A percentile compares a stretch with the other conserved stretches of the same genome.
These are phyloP conservation scores for Myotis myotis DNA, from an alignment of 2,797 vertebrate species.

Conservation along the genomic window DNA sequence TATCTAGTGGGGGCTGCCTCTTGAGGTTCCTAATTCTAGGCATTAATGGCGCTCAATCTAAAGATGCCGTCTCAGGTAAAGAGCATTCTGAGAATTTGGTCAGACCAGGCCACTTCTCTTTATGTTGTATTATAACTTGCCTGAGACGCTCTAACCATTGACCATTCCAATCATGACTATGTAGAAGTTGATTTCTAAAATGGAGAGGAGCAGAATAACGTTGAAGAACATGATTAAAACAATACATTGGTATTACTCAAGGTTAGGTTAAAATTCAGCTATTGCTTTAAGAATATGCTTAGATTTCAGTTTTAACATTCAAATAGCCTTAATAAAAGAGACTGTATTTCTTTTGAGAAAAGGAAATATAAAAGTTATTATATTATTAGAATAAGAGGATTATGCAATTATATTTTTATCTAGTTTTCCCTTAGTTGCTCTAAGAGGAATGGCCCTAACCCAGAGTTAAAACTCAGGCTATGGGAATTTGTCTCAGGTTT, in stretches of 20 bases:
- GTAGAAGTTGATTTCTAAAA: not conserved
- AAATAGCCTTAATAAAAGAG: not conserved
- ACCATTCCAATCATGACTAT: not conserved
- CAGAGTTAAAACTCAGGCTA: slow-evolving; percentile 28
- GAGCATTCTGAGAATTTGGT: not conserved
- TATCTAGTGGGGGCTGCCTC: slow-evolving; percentile 50
- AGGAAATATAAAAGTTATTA: not conserved
- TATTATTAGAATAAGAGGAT: slow-evolving; percentile 24
- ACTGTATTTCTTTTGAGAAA: slow-evolving; percentile 19
- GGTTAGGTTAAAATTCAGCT: slow-evolving; percentile 34
- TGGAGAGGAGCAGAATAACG: not conserved
- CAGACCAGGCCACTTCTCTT: not conserved
- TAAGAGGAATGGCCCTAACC: not conserved
- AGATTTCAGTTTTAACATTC: not conserved
- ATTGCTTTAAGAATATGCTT: not conserved
- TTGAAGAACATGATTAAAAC: slow-evolving; percentile 10
- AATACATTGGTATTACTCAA: not conserved
- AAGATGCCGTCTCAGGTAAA: slow-evolving; percentile 33
- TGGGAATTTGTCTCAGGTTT: not conserved
- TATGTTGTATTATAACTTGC: not conserved
- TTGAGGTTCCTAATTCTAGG: slow-evolving; percentile 72
- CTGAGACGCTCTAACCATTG: not conserved
- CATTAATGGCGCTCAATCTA: slow-evolving; percentile 59
- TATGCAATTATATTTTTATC: not conserved
- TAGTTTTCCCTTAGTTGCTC: slow-evolving; percentile 31